phyloP scores from a whole-genome alignment of 2,113 vertebrate species.

The Catagonus wagneri region DNA sequence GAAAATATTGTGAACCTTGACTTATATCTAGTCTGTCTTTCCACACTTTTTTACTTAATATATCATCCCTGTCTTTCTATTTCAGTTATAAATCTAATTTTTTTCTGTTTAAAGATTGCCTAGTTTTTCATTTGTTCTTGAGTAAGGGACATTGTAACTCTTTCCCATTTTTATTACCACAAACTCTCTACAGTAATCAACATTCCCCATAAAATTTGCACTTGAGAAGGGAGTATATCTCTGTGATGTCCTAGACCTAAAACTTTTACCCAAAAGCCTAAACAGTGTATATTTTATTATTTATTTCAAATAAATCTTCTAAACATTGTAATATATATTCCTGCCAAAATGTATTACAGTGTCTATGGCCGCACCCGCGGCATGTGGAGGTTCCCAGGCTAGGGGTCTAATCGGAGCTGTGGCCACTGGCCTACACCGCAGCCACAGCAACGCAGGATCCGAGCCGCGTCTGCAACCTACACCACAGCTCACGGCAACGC shows the following conservation, averaged over 20 bases:
- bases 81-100: background rate
- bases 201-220: background rate
- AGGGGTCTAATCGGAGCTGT: too few relatives aligned
- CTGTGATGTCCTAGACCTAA: background rate
- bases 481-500: too few relatives aligned
- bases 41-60: background rate
- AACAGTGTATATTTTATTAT: background rate
- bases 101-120: background rate
- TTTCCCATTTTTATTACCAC: background rate
- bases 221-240: background rate
- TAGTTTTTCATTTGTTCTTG: background rate
- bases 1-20: background rate
- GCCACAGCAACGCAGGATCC: too few relatives aligned
- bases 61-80: background rate
- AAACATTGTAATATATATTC: background rate
- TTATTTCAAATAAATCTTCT: background rate
- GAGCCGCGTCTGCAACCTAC: too few relatives aligned
- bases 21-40: background rate
- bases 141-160: background rate
- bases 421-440: too few relatives aligned
- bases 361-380: too few relatives aligned
- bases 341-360: background rate
- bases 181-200: background rate
- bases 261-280: background rate
- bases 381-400: too few relatives aligned